Evolutionary conservation across 2,797 vertebrate species (phyloP).

Genomic region (Thaleichthys pacificus): DNA sequence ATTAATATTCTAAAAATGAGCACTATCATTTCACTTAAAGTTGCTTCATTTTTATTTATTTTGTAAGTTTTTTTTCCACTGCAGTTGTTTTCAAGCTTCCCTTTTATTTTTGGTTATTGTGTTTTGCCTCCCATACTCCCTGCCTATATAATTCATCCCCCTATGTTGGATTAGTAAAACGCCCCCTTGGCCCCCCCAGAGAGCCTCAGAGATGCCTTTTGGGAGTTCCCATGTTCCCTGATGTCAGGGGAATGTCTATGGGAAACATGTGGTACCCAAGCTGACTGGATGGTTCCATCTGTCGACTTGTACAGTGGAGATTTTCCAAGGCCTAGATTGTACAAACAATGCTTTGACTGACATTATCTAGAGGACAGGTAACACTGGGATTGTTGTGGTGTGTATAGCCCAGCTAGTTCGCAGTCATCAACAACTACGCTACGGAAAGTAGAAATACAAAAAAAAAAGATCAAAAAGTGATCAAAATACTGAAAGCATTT

Average conservation of each 20-base stretch:
- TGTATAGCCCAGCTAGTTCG: background rate
- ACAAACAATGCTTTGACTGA: background rate
- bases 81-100: conserved; percentile 44
- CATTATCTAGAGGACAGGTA: conserved; percentile 25
- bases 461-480: background rate
- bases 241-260: conserved; percentile 21
- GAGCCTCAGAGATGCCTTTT: conserved; percentile 3
- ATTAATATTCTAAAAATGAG: conserved; percentile 55
- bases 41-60: conserved; percentile 69
- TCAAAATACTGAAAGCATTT: background rate
- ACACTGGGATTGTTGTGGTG: conserved; percentile 33
- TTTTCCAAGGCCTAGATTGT: background rate
- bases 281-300: conserved; percentile 32
- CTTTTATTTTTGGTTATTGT: conserved; percentile 55
- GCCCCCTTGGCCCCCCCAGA: background rate
- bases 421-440: conserved; percentile 8
- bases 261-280: conserved; percentile 7
- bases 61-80: conserved; percentile 33
- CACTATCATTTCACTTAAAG: conserved; percentile 57
- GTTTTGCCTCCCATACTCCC: conserved; percentile 49
- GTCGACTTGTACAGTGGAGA: background rate
- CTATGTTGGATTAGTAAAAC: conserved; percentile 41
- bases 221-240: conserved; percentile 8
- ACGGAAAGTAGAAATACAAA: background rate
- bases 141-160: conserved; percentile 17